These are phyloP conservation scores for Tragelaphus eurycerus DNA, from an alignment of 2,797 vertebrate genomes.

Conservation along the genomic window DNA sequence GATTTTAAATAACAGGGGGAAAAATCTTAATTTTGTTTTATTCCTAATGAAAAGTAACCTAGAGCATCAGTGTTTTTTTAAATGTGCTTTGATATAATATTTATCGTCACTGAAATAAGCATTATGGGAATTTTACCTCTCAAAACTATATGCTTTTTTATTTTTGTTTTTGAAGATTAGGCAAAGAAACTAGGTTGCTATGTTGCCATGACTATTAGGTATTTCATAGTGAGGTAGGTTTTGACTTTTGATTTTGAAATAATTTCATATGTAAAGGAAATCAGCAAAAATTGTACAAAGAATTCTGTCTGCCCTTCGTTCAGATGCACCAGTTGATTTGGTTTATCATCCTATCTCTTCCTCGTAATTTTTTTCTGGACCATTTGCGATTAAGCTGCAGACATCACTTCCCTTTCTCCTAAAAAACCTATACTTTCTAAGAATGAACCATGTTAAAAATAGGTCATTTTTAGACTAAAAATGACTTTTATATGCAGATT, in stretches of 20 bases:
- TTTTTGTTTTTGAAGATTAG: neutral
- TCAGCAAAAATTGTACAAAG: neutral
- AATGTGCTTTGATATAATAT: neutral
- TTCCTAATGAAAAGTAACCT: neutral
- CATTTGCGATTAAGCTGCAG: neutral
- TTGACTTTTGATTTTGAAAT: neutral
- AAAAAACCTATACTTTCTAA: neutral
- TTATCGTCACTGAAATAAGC: neutral
- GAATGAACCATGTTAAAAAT: neutral
- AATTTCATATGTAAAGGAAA: neutral
- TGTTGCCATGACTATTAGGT: neutral
- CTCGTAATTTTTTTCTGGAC: neutral
- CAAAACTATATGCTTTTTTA: neutral
- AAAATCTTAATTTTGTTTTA: neutral
- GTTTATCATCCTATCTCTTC: neutral
- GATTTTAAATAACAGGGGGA: neutral
- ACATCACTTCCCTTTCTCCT: neutral
- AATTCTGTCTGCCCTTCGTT: neutral
- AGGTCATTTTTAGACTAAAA: neutral
- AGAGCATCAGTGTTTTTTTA: neutral
- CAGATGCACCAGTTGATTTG: neutral
- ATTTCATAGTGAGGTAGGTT: neutral
- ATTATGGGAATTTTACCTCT: neutral
- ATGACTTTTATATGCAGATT: neutral
- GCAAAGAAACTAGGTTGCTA: neutral